phyloP scores from a whole-genome alignment of 2,113 vertebrate genomes.

The Oxyruncus cristatus region DNA sequence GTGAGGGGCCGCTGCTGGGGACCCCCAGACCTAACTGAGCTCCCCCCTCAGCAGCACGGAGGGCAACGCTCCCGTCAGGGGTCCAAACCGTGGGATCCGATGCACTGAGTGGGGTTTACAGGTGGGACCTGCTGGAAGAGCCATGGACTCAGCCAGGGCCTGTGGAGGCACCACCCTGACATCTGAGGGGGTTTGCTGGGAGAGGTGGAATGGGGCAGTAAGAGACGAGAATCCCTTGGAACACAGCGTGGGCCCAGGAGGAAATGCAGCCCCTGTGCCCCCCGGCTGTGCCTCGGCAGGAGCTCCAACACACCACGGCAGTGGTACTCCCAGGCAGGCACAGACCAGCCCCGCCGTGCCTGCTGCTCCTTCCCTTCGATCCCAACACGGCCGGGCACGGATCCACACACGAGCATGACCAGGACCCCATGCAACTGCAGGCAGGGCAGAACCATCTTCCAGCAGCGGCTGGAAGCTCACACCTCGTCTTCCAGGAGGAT shows the following conservation, averaged over 20 bases:
- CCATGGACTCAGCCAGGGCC: rapidly evolving
- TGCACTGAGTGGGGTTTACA: rapidly evolving
- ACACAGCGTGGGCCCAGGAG: neutral
- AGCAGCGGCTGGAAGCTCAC: neutral
- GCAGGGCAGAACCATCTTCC: neutral
- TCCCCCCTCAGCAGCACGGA: rapidly evolving
- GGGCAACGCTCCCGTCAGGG: neutral
- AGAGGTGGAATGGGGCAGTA: neutral
- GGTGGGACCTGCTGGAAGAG: neutral
- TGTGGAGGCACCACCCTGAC: rapidly evolving
- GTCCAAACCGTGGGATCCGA: neutral
- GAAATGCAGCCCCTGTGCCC: neutral
- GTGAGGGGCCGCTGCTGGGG: neutral
- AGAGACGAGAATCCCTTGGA: neutral
- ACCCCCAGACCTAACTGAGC: neutral
- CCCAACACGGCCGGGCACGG: neutral
- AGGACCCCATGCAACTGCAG: neutral
- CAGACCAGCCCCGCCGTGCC: no score
- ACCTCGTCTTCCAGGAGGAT: neutral
- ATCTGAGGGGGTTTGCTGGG: neutral
- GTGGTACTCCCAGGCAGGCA: no score
- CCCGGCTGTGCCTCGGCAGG: neutral
- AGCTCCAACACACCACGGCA: neutral
- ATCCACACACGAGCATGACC: neutral
- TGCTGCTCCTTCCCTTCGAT: neutral